phyloP scores from a whole-genome alignment of 1,140 invertebrate species.

The Drosophila takahashii region DNA sequence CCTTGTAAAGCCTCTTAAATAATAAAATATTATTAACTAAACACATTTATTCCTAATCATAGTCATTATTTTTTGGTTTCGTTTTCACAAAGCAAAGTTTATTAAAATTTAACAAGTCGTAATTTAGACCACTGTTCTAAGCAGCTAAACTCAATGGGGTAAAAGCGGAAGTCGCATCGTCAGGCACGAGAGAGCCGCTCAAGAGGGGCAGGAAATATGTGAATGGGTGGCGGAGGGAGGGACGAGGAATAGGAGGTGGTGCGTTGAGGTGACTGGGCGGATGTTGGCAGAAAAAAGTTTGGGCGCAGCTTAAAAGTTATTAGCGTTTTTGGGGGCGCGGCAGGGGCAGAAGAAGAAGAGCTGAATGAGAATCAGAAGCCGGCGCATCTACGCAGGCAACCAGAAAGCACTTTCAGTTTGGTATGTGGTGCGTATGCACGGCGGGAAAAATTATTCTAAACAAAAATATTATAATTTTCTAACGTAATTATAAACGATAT shows the following conservation, averaged over 20 bases:
- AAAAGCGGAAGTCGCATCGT: slow-evolving; percentile 76
- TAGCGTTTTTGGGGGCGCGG: slow-evolving; percentile 60
- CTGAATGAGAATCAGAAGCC: slow-evolving; percentile 35
- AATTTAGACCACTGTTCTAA: slow-evolving; percentile 30
- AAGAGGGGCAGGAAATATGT: slow-evolving; percentile 22
- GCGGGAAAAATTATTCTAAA: neutral
- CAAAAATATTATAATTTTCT: neutral
- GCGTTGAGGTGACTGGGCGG: slow-evolving; percentile 31
- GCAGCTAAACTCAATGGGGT: slow-evolving; percentile 65
- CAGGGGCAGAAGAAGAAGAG: slow-evolving; percentile 4
- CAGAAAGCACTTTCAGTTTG: slow-evolving; percentile 27
- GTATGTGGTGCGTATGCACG: slow-evolving; percentile 20
- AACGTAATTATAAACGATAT: too few species aligned
- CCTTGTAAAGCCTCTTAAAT: too few species aligned
- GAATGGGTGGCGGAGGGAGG: neutral
- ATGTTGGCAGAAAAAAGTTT: slow-evolving; percentile 60
- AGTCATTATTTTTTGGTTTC: neutral
- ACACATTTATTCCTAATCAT: neutral
- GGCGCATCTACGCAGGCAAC: slow-evolving; percentile 33
- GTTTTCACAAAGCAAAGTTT: neutral
- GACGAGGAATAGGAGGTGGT: neutral
- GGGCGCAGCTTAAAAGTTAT: slow-evolving; percentile 79
- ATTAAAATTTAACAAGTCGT: neutral
- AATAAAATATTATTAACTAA: too few species aligned
- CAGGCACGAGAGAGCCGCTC: slow-evolving; percentile 54